Conservation (phyloP, 2,113 vertebrate genomes). For the Burhinus oedicnemus region DNA sequence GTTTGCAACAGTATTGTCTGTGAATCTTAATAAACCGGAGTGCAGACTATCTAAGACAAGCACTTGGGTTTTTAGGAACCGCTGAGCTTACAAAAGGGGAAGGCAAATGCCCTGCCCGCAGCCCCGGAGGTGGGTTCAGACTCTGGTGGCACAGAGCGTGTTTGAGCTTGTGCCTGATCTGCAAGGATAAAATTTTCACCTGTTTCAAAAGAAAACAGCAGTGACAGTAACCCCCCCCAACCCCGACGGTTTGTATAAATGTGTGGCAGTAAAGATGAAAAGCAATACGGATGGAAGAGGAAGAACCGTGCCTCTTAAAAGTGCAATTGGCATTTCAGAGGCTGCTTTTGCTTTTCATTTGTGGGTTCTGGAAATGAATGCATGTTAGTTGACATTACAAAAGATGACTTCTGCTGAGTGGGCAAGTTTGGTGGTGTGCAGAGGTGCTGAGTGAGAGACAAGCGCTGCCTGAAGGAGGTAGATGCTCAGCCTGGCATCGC, state of each 20-base stretch:
- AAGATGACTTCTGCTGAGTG: background rate
- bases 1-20: background rate
- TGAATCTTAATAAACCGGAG: background rate
- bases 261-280: background rate
- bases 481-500: background rate
- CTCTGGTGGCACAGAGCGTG: background rate
- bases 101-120: accelerated
- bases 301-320: background rate
- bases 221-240: accelerated
- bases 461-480: background rate
- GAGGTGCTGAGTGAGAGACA: background rate
- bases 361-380: background rate
- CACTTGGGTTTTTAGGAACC: background rate
- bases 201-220: background rate
- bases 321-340: background rate
- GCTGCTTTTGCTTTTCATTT: constrained; percentile 5
- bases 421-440: background rate
- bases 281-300: background rate
- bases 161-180: background rate
- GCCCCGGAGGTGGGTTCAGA: background rate
- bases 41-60: background rate
- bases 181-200: background rate
- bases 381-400: background rate
- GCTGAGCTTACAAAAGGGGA: background rate
- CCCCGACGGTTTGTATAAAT: background rate